A percentile compares a stretch with the other conserved stretches of the same genome.
Conservation (phyloP, 1,140 invertebrate species). For the Doryteuthis pealeii region DNA sequence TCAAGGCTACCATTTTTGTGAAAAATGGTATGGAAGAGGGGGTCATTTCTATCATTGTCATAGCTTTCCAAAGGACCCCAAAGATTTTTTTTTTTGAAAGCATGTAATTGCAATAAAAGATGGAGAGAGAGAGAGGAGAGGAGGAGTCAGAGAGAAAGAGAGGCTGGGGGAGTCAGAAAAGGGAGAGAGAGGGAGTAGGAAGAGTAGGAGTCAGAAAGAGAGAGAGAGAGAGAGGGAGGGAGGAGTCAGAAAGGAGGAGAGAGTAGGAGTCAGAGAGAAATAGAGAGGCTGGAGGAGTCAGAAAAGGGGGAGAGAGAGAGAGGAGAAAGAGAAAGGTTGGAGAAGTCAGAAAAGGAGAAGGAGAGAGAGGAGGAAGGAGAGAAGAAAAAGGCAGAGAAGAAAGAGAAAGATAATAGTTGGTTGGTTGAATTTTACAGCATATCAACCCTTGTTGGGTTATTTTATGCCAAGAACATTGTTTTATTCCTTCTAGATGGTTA, state of each 20-base stretch:
- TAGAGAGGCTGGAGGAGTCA: neutral
- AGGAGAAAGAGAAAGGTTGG: neutral
- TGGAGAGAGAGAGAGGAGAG: neutral
- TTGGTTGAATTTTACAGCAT: too few relatives aligned
- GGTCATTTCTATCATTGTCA: too few relatives aligned
- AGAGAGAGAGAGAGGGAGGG: neutral
- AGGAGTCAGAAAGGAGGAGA: too few relatives aligned
- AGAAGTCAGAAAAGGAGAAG: neutral
- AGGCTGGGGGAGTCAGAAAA: neutral
- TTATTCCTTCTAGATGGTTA: too few relatives aligned
- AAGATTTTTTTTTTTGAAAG: too few relatives aligned
- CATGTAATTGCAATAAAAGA: neutral
- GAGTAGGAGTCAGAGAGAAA: neutral
- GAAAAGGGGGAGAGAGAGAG: neutral
- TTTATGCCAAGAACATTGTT: too few relatives aligned
- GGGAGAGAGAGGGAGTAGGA: constrained; percentile 14
- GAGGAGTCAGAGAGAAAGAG: neutral
- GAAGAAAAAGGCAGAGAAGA: neutral
- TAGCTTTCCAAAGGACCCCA: too few relatives aligned
- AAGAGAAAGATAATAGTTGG: too few relatives aligned
- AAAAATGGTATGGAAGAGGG: too few relatives aligned
- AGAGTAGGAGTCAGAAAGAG: neutral
- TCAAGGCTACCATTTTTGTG: too few relatives aligned
- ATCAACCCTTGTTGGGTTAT: too few relatives aligned
- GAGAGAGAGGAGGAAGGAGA: neutral